Conservation (phyloP, 2,113 vertebrate genomes). For the Cavia aperea region DNA sequence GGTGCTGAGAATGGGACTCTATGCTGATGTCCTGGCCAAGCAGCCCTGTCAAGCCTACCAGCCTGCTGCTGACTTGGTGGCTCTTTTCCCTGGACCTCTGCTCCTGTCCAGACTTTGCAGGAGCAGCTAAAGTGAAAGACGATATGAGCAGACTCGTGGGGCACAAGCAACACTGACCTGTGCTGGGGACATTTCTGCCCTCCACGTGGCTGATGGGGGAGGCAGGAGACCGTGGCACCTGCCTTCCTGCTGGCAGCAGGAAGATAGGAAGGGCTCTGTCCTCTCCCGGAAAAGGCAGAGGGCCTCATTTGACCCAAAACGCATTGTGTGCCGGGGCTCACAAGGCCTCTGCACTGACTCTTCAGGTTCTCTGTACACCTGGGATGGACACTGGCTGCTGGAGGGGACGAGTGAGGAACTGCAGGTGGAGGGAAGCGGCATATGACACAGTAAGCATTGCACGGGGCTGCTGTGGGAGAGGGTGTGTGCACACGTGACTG, state of each 20-base stretch:
- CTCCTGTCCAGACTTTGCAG: not conserved
- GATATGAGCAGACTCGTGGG: not conserved
- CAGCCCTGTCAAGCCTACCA: not conserved
- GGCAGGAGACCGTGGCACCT: not conserved
- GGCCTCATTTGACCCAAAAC: not conserved
- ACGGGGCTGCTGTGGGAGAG: rapidly evolving
- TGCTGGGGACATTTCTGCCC: not conserved
- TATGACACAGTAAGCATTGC: not conserved
- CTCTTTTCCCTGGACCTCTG: not conserved
- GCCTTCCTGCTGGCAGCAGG: not conserved
- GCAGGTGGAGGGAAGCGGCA: not conserved
- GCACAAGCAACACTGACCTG: not conserved
- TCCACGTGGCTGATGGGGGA: not conserved
- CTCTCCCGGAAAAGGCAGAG: not conserved
- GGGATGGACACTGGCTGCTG: rapidly evolving
- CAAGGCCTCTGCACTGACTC: not conserved
- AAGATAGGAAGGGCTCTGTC: not conserved
- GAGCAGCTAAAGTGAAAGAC: not conserved
- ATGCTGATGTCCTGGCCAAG: not conserved
- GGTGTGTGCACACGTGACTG: not conserved
- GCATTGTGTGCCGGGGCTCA: not conserved
- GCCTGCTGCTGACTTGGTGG: not conserved
- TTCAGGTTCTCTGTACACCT: not conserved
- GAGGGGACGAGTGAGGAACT: not conserved
- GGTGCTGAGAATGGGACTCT: not conserved